phyloP scores from a whole-genome alignment of 2,113 vertebrate species.

The Macroglossus sobrinus region DNA sequence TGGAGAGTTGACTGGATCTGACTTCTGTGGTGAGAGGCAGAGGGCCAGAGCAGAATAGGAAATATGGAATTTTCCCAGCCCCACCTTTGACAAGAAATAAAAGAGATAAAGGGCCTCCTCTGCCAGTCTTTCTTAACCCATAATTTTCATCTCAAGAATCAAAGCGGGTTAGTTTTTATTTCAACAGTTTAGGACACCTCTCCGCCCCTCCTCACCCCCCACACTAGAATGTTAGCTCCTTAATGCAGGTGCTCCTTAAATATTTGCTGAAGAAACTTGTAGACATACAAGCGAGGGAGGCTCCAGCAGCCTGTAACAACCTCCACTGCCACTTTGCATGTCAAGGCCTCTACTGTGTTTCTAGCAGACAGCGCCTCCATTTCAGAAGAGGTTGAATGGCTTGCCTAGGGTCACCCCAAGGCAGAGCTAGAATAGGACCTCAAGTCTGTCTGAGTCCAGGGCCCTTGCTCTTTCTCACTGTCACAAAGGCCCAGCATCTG shows the following conservation, averaged over 20 bases:
- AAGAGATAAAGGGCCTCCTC: background rate
- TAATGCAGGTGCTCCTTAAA: background rate
- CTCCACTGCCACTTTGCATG: background rate
- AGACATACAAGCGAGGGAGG: rapidly evolving
- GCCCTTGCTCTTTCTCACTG: background rate
- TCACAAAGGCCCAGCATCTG: background rate
- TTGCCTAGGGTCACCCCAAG: background rate
- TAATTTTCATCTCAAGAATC: background rate
- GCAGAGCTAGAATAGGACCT: background rate
- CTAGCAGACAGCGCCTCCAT: background rate
- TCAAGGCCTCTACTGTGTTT: background rate
- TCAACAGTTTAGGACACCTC: too few species aligned
- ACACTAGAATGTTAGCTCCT: background rate
- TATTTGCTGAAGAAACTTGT: background rate
- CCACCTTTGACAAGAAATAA: background rate
- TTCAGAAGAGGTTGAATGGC: background rate
- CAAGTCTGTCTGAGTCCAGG: background rate
- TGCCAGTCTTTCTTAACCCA: background rate
- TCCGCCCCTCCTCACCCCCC: too few species aligned
- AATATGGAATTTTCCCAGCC: background rate
- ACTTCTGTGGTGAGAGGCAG: background rate
- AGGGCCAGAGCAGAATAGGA: background rate
- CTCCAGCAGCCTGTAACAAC: background rate
- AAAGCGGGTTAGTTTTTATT: background rate
- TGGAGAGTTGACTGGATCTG: background rate